A percentile compares a stretch with the other conserved stretches of the same genome.
phyloP scores from a whole-genome alignment of 2,797 vertebrate species.

The Tauraco hartlaubi region DNA sequence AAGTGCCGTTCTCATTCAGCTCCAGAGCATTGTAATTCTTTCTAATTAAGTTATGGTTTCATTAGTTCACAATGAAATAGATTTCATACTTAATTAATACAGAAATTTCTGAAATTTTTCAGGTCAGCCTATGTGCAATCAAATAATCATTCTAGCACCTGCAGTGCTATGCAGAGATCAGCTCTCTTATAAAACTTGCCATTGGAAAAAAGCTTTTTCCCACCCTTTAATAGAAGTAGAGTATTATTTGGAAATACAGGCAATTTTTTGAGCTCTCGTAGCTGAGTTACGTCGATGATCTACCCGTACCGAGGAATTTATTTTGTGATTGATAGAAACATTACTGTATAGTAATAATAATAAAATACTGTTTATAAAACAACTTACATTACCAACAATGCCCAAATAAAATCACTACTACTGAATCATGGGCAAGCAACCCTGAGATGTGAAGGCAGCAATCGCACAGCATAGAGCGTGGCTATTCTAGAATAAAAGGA shows the following conservation, averaged over 20 bases:
- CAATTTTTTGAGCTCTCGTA: not conserved
- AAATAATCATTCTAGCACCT: not conserved
- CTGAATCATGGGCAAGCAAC: not conserved
- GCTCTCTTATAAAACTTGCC: not conserved
- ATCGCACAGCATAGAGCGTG: not conserved
- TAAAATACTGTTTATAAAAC: constrained; percentile 36
- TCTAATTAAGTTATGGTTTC: constrained; percentile 49
- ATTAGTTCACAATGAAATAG: not conserved
- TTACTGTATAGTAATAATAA: not conserved
- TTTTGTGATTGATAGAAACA: constrained; percentile 23
- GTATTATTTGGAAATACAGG: not conserved
- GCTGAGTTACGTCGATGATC: not conserved
- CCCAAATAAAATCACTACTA: not conserved
- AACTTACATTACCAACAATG: constrained; percentile 11
- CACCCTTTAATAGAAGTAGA: not conserved
- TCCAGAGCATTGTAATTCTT: not conserved
- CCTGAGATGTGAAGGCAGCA: not conserved
- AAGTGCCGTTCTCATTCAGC: not conserved
- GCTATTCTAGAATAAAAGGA: not conserved
- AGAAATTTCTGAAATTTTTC: not conserved
- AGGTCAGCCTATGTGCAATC: not conserved
- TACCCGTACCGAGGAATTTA: not conserved
- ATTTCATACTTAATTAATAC: constrained; percentile 8
- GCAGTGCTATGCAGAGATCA: not conserved
- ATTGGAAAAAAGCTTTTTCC: not conserved